These are phyloP conservation scores for Alethe castanea DNA, from an alignment of 2,113 vertebrate species.

Conservation along the genomic window DNA sequence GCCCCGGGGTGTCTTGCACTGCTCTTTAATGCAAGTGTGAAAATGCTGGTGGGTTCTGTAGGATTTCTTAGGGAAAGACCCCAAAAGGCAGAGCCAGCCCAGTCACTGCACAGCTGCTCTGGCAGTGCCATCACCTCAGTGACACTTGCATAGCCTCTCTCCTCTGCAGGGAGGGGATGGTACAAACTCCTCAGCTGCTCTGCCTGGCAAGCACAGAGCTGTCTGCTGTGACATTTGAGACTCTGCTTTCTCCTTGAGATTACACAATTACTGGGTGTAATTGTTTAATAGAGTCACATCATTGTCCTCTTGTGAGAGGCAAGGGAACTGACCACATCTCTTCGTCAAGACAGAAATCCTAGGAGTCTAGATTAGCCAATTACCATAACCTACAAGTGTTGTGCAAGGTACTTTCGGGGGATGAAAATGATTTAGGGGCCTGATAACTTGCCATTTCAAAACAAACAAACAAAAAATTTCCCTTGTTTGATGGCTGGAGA, in stretches of 20 bases:
- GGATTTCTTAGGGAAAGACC: not conserved
- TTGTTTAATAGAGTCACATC: constrained; percentile 71
- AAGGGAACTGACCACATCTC: constrained; percentile 60
- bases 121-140: not conserved
- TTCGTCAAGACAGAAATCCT: constrained; percentile 7
- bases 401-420: not conserved
- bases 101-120: not conserved
- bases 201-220: not conserved
- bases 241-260: constrained; percentile 61
- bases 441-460: not conserved
- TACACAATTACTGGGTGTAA: constrained; percentile 56
- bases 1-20: not conserved
- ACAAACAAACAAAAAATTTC: not conserved
- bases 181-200: not conserved
- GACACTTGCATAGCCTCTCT: not conserved
- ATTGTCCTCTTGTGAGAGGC: not conserved
- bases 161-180: not conserved
- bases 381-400: not conserved
- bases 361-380: not conserved
- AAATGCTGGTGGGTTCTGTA: not conserved
- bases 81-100: not conserved
- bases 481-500: not conserved
- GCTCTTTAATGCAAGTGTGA: rapidly evolving
- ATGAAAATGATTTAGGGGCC: not conserved
- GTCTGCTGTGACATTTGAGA: not conserved